Base-by-base conservation (phyloP, 1,140 invertebrate species). In the Dendroctonus valens region DNA sequence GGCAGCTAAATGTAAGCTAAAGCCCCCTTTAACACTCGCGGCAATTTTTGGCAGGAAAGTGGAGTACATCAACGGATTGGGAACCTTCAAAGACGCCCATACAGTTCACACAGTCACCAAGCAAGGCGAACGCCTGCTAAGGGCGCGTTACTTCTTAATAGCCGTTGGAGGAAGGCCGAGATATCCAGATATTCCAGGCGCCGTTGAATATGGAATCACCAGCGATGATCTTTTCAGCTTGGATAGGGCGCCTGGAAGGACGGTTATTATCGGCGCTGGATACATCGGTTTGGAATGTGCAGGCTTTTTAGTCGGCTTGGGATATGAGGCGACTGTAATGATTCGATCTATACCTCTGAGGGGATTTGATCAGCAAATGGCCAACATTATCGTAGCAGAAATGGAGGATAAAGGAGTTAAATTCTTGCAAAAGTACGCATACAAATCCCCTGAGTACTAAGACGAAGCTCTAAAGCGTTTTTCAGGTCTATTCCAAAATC, bases 341-440 rank as follows among this genome's bases (percentile, higher is more conserved):
- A 91, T 95, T 0, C 85, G 97, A 4, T 98, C 96, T 0, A 91
- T 98, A 69, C 84, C 97, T 11, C 82, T 99, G 38, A 86, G 96
- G 73, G 96, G 95, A 37, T 99, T 99, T 80, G 97, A 99, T 83
- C 95, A 96, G 80, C 93, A 99, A 83, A 98, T 98, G 89, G 94
- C 96, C 4, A 83, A 87, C 41, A 83, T 90, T 67, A 85, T 99
- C 62, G 87, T 89, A 9, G 81, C 86, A 26, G 91, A 95, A 77
- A 96, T 99, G 94, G 81, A 87, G 68, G 80, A 89, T 54, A 87
- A 89, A 67, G 93, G 92, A 3, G 87, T 98, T 37, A 87, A 91
- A 70, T 97, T 99, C 79, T 79, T 96, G 42, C 79, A 88, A 67
- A 85, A 87, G 70, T 75, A 65, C 67, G 26, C 26, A 26, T 26